Evolutionary conservation across 1,140 invertebrate species (phyloP).

Genomic region (Achroia grisella): DNA sequence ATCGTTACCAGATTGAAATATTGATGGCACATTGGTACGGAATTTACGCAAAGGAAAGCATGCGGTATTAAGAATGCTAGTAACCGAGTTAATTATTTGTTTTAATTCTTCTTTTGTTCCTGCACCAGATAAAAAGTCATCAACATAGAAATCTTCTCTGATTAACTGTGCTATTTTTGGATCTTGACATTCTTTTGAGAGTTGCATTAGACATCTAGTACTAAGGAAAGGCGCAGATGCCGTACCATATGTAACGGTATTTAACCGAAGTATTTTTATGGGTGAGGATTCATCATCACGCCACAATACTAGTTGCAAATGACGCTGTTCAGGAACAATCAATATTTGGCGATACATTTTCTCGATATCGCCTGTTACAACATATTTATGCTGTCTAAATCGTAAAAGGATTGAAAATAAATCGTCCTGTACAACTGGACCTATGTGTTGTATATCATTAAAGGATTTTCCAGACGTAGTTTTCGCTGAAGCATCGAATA

Average conservation of each 20-base stretch:
- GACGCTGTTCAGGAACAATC: background rate
- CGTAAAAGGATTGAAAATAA: too few relatives aligned
- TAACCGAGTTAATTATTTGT: background rate
- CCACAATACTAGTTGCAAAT: background rate
- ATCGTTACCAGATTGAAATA: background rate
- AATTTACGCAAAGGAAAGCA: background rate
- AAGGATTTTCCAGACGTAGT: background rate
- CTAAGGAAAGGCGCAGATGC: background rate
- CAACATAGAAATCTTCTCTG: background rate
- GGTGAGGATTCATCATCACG: background rate
- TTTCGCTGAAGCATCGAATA: slow-evolving; percentile 2
- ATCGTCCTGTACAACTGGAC: too few relatives aligned
- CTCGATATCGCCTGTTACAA: too few relatives aligned
- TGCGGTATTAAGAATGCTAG: background rate
- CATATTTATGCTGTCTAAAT: too few relatives aligned
- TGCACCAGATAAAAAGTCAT: background rate
- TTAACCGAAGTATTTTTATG: background rate
- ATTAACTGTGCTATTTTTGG: background rate
- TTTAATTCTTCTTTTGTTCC: background rate
- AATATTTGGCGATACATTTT: slow-evolving; percentile 1
- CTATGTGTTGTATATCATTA: too few relatives aligned
- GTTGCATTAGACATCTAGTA: background rate
- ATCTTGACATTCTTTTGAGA: background rate
- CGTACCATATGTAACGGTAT: background rate
- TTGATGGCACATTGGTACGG: background rate